Base-by-base conservation (phyloP, 2,113 vertebrate species). In the Antidorcas marsupialis region DNA sequence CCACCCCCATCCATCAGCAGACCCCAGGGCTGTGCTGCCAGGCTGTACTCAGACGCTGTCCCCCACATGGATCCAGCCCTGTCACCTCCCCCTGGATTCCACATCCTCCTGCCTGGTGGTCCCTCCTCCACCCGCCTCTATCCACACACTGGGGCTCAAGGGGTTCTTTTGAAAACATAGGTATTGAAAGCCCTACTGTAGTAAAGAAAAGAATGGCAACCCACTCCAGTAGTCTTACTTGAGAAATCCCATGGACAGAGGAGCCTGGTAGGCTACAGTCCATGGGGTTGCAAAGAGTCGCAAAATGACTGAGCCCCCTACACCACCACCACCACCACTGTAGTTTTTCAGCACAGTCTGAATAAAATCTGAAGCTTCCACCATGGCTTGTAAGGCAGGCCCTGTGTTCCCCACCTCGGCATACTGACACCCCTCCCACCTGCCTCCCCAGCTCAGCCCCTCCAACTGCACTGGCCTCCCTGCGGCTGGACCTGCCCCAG, bases 21-120 rank as follows among this genome's bases (percentile, higher is more conserved):
- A 23, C 33, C 28, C 23, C 19, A 5, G 2, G 60, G 74, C 14
- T 57, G 9, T 1, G 3, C 57, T 79, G 64, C 36, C 47, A 12
- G 33, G 6, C 3, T 14, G 5, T 2, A 5, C 12, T 23, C 15
- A 0, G 11, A 4, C 0, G 3, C 81, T 25, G 11, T 14, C 0
- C 1, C 7, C 9, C 0, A 6, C 23, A 2, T 74, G 23, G 55
- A 47, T 50, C n/a, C 3, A 15, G 53, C 55, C 2, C 16, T 0
- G 0, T 52, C 30, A 3, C n/a, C 30, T 50, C 12, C 86, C 55
- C 21, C 10, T 17, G 57, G n/a, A 67, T 19, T 2, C 7, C 79
- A 71, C 6, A 3, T 14, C 25, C 52, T 59, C 17, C 43, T 21
- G 14, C 7, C 16, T 7, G 53, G 7, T 25, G 45, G 25, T 28